Evolutionary conservation across 1,140 invertebrate genomes (phyloP), one percentile per base, ranked within the genome.

Genomic region (Lepidurus arcticus): DNA sequence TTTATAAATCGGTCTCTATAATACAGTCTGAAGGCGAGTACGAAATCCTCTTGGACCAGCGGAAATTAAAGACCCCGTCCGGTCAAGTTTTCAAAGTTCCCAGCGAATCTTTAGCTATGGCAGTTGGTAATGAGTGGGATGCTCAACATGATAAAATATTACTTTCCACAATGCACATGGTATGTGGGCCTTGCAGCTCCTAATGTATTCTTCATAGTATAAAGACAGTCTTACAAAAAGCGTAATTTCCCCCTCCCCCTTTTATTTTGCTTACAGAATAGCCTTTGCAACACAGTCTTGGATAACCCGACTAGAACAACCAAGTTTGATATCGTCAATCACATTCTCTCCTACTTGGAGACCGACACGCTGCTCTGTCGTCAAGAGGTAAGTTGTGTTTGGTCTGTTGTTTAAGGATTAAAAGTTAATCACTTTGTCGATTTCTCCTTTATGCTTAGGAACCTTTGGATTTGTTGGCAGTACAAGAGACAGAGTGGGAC

Each of bases 61-160:
- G 90, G 42, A 94, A 94, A 84, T 84, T 97, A 9, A 95, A 95
- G 86, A 97, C 96, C 44, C 95, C 95, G 0, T 89, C 89, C 82
- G 94, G 94, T 7, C 88, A 89, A 78, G 82, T 91, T 13, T 92
- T 97, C 81, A 87, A 88, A 82, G 90, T 97, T 0, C 88, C 90
- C 42, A 95, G 89, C 85, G 93, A 98, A 86, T 89, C 91, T n/a
- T 85, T 99, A 45, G 96, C 96, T 16, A 86, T 97, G 78, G 94
- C 94, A 16, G 89, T 98, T 53, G 94, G 95, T 5, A 89, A 91
- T 74, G 96, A 98, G 88, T 98, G 96, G 93, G 90, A 94, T 82
- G 86, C 90, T n/a, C 95, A 98, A 84, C 89, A 90, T 80, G 88
- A 92, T 47, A 87, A 87, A 78, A 93, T 98, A 78, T 85, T 91